Base-by-base conservation (phyloP, 2,888 invertebrate species). In the Mechanitis mazaeus region DNA sequence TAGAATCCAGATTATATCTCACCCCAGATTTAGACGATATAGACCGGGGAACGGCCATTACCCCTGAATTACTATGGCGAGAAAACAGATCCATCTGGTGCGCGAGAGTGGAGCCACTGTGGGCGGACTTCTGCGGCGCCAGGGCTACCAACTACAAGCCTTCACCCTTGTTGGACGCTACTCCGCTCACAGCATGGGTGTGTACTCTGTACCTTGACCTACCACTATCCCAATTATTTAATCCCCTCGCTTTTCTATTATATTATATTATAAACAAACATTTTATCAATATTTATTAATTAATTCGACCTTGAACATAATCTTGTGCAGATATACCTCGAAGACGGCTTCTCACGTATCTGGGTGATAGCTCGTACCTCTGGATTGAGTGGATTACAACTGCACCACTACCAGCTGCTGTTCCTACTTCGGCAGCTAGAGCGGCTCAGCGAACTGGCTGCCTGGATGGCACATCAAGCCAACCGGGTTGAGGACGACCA, bases 321-420 rank as follows among this genome's bases (percentile, higher is more conserved):
- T 20, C 20, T 20, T 20, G 20, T 20, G 0, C 20, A 87, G 88
- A 46, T 88, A 6, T 89, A 84, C 67, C 81, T 86, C 68, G 86
- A 87, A 20, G 86, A 84, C 20, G 82, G 81, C 31, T 85, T 91
- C 67, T 94, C 94, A 9, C 94, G 95, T 71, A 93, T 97, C 69
- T 95, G 96, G 84, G 93, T 95, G 35, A 92, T 98, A 57, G 94
- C 95, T 0, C 94, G 96, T 74, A 94, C 97, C 58, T 93, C 94
- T 58, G 96, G 96, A 74, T 91, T 97, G 75, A 94, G 97, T 58
- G 96, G 96, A 68, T 91, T 97, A 3, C 98, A 98, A 85, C 91
- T 98, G 64, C 98, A 97, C 89, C 98, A 98, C 83, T 97, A 96
- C 84, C 98, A 98, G 87, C 95, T 95, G 85, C 91, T 98, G 71